A percentile compares a stretch with the other conserved stretches of the same genome.
Conservation (phyloP, 2,113 vertebrate species). For the Dromiciops gliroides region DNA sequence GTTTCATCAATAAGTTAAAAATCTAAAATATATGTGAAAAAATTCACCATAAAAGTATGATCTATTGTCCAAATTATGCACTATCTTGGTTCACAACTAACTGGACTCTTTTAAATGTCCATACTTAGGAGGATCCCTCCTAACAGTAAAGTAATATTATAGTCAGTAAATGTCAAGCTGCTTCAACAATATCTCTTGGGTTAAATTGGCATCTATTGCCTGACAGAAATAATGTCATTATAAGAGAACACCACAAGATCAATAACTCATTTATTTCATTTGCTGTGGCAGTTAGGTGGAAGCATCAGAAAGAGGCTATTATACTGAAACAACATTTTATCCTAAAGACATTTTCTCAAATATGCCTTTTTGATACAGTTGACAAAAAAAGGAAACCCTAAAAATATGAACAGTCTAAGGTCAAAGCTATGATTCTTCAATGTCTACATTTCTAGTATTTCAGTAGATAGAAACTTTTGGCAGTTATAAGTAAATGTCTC, state of each 20-base stretch:
- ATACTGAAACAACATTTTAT: background rate
- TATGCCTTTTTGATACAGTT: slow-evolving; percentile 25
- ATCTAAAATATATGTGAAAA: background rate
- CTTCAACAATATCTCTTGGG: background rate
- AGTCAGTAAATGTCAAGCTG: background rate
- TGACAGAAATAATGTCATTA: background rate
- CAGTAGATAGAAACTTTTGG: background rate
- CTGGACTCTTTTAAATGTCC: background rate
- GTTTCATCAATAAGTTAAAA: background rate
- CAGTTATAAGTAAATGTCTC: background rate
- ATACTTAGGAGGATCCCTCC: background rate
- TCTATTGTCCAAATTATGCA: slow-evolving; percentile 7
- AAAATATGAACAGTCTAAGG: background rate
- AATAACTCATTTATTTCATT: background rate
- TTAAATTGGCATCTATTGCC: background rate
- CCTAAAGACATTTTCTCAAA: slow-evolving; percentile 26
- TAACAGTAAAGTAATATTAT: background rate
- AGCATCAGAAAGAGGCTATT: background rate
- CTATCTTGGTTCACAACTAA: slow-evolving; percentile 6
- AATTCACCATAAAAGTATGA: background rate
- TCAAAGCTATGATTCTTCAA: background rate
- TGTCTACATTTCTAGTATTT: background rate
- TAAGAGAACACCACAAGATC: background rate
- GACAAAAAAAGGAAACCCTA: background rate
- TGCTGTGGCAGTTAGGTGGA: background rate